phyloP scores from a whole-genome alignment of 2,113 vertebrate genomes.

The Scalopus aquaticus region DNA sequence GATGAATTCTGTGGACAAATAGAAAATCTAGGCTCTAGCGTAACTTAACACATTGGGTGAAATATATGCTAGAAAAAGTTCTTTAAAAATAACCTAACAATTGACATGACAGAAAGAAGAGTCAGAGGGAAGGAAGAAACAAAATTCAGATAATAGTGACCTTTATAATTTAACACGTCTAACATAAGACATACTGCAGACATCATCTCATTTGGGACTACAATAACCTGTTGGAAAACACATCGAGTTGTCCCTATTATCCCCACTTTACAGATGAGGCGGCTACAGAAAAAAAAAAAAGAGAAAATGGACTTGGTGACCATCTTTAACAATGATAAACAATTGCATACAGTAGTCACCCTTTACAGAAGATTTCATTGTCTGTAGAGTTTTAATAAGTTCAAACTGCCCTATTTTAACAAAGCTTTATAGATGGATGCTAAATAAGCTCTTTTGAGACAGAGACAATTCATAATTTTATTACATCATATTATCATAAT shows the following conservation, averaged over 20 bases:
- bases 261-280: not conserved
- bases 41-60: not conserved
- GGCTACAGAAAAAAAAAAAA: not conserved
- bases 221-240: not conserved
- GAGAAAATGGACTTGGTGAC: not conserved
- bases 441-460: not conserved
- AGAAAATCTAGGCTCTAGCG: not conserved
- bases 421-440: too few relatives aligned
- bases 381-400: too few relatives aligned
- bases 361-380: too few relatives aligned
- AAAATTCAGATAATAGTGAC: not conserved
- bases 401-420: too few relatives aligned
- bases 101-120: not conserved
- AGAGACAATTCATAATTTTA: not conserved
- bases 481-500: not conserved
- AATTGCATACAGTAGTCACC: not conserved
- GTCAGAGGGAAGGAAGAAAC: not conserved
- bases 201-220: not conserved
- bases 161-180: not conserved
- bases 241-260: not conserved
- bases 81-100: not conserved
- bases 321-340: not conserved
- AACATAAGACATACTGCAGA: not conserved
- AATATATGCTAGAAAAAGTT: not conserved
- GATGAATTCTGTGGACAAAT: not conserved